Conservation (phyloP, 2,888 invertebrate species). For the Temnothorax unifasciatus region DNA sequence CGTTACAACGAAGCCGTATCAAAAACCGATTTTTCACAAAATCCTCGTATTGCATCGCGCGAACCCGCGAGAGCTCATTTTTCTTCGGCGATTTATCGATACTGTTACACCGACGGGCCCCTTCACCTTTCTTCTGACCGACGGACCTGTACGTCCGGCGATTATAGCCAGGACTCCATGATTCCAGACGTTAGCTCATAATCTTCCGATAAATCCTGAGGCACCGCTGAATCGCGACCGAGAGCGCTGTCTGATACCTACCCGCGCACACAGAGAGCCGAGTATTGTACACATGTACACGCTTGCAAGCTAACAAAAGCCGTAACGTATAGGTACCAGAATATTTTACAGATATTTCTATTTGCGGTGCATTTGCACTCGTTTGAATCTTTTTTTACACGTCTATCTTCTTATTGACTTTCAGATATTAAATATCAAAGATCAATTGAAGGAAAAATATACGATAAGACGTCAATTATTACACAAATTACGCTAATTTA, state of each 20-base stretch:
- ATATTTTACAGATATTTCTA: neutral
- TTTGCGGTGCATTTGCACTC: neutral
- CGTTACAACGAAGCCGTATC: constrained; percentile 32
- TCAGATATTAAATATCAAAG: too few relatives aligned
- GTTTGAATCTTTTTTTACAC: neutral
- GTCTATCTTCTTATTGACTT: neutral
- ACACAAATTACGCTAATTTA: neutral
- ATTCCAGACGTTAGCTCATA: constrained; percentile 70
- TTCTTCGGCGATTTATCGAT: constrained; percentile 71
- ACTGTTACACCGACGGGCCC: constrained; percentile 65
- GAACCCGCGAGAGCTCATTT: constrained; percentile 60
- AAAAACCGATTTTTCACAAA: constrained; percentile 46
- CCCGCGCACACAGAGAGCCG: constrained; percentile 10
- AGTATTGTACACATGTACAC: neutral
- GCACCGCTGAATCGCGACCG: constrained; percentile 57
- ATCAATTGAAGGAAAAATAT: neutral
- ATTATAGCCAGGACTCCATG: constrained; percentile 52
- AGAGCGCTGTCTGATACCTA: constrained; percentile 59
- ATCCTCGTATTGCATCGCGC: neutral
- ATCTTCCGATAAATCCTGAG: constrained; percentile 74
- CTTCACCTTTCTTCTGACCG: constrained; percentile 60
- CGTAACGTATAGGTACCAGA: neutral
- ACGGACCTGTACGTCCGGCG: constrained; percentile 48
- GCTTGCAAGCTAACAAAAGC: neutral
- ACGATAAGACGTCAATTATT: neutral